phyloP scores from a whole-genome alignment of 1,140 invertebrate species.

The Theocolax elegans region DNA sequence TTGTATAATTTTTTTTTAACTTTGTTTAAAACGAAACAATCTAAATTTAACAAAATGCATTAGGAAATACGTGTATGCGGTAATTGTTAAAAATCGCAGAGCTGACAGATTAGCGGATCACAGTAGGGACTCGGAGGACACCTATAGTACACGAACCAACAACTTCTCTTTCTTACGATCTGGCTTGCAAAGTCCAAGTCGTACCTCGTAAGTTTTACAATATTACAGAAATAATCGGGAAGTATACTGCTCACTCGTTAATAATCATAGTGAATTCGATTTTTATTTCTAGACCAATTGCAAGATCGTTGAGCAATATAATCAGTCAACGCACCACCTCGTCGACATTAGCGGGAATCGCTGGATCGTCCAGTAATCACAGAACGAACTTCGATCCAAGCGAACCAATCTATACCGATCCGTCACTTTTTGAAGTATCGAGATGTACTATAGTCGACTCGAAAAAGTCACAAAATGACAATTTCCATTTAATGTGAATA shows the following conservation, averaged over 20 bases:
- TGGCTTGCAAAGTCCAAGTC: constrained; percentile 59
- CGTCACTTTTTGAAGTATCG: constrained; percentile 84
- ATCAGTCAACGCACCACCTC: constrained; percentile 52
- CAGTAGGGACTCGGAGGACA: constrained; percentile 53
- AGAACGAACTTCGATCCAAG: constrained; percentile 77
- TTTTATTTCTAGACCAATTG: constrained; percentile 54
- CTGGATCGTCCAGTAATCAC: constrained; percentile 54
- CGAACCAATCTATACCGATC: constrained; percentile 93
- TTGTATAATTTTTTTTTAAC: background rate
- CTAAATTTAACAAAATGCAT: constrained; percentile 11
- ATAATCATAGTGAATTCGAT: constrained; percentile 48
- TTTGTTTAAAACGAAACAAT: background rate
- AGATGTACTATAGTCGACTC: background rate
- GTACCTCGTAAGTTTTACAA: constrained; percentile 54
- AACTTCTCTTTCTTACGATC: constrained; percentile 63
- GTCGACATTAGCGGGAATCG: constrained; percentile 55
- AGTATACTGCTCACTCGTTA: constrained; percentile 30
- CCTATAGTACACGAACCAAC: constrained; percentile 54
- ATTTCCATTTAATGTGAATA: constrained; percentile 34
- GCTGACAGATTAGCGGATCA: constrained; percentile 55
- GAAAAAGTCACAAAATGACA: constrained; percentile 18
- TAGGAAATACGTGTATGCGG: constrained; percentile 62
- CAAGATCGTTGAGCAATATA: constrained; percentile 57
- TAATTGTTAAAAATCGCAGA: constrained; percentile 60
- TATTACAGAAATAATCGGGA: no score